Conservation (phyloP, 2,888 invertebrate species). For the Tiliacea aurago region DNA sequence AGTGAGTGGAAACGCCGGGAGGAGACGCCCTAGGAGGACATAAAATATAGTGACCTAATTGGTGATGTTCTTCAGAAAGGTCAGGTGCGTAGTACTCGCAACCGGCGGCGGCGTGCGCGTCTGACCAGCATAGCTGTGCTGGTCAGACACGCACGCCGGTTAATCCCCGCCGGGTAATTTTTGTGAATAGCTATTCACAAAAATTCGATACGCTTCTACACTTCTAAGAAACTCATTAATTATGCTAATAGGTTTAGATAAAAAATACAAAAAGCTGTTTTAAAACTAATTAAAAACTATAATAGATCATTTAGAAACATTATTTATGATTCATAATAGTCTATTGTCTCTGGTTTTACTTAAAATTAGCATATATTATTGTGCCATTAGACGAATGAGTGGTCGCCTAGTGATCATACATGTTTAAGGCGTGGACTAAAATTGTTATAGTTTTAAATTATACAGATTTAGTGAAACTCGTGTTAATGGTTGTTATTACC, state of each 20-base stretch:
- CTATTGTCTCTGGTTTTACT: slow-evolving; percentile 71
- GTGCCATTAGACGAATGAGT: slow-evolving; percentile 74
- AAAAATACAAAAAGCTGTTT: slow-evolving; percentile 16
- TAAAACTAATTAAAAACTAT: slow-evolving; percentile 40
- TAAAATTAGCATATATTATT: slow-evolving; percentile 82
- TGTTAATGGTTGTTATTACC: slow-evolving; percentile 2
- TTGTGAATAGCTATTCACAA: too few relatives aligned
- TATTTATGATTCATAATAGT: slow-evolving; percentile 78
- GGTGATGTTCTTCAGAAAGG: too few relatives aligned
- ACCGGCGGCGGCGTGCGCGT: too few relatives aligned
- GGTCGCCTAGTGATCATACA: slow-evolving; percentile 56
- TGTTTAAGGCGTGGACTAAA: slow-evolving; percentile 49
- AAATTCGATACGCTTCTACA: too few relatives aligned
- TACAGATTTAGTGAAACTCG: slow-evolving; percentile 10
- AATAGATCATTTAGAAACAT: slow-evolving; percentile 57
- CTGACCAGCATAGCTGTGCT: too few relatives aligned
- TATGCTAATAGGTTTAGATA: slow-evolving; percentile 11
- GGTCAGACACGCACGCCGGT: too few relatives aligned
- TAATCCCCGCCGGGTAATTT: too few relatives aligned
- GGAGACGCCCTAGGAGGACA: too few relatives aligned
- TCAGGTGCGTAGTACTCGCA: too few relatives aligned
- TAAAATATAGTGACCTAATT: too few relatives aligned
- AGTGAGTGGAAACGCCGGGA: too few relatives aligned
- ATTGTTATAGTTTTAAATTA: slow-evolving; percentile 48
- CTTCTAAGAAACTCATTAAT: not conserved